A percentile compares a stretch with the other conserved stretches of the same genome.
Conservation (phyloP, 2,888 invertebrate species). For the Lottia scabra region DNA sequence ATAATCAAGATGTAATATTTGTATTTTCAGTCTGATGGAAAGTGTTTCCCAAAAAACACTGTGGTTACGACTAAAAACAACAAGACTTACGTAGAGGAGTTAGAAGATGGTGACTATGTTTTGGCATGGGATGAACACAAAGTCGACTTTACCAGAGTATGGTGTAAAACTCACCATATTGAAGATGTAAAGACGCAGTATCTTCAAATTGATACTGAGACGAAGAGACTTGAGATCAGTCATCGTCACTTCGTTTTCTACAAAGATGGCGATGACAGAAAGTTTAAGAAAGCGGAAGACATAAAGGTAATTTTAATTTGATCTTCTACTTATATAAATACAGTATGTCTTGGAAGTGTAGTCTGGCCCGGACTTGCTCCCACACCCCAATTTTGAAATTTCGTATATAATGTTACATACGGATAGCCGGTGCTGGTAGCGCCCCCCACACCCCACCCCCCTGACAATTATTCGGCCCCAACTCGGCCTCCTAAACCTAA, state of each 20-base stretch:
- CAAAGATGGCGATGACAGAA: background rate
- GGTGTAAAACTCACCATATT: background rate
- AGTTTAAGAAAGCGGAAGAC: background rate
- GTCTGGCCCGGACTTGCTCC: too few relatives aligned
- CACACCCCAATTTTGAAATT: too few relatives aligned
- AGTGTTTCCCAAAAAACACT: too few relatives aligned
- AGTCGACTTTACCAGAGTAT: background rate
- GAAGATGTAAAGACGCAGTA: background rate
- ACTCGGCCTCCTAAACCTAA: too few relatives aligned
- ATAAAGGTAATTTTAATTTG: background rate
- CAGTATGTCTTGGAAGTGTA: too few relatives aligned
- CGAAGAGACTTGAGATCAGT: background rate
- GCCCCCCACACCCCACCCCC: too few relatives aligned
- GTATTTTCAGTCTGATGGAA: too few relatives aligned
- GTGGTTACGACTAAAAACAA: background rate
- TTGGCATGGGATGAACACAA: background rate
- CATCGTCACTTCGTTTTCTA: background rate
- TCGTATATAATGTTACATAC: too few relatives aligned
- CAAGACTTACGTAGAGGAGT: background rate
- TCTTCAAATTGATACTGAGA: background rate
- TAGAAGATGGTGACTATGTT: background rate
- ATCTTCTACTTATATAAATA: too few relatives aligned
- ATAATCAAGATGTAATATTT: too few relatives aligned
- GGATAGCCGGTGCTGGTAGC: too few relatives aligned
- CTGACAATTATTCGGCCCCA: too few relatives aligned